Percentiles rank a stretch among this genome's conserved stretches.
These are phyloP conservation scores for Valencia hispanica DNA, from an alignment of 2,797 vertebrate species.

Conservation along the genomic window DNA sequence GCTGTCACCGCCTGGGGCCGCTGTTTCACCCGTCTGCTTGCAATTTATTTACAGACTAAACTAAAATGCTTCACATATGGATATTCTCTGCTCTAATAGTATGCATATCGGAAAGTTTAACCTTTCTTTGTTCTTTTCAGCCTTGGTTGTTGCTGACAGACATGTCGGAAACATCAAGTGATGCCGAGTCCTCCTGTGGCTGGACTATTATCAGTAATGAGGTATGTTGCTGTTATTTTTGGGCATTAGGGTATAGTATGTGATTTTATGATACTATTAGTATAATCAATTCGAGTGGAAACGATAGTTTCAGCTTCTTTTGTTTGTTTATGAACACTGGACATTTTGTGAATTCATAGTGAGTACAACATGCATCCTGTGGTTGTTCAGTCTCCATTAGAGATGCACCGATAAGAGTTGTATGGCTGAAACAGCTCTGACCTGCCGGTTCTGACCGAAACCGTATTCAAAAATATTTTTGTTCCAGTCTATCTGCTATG, in stretches of 20 bases:
- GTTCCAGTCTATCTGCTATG: neutral
- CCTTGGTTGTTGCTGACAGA: slow-evolving; percentile 26
- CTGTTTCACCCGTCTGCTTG: slow-evolving; percentile 7
- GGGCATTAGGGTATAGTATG: no score
- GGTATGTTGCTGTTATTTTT: slow-evolving; percentile 74
- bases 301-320: no score
- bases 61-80: neutral
- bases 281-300: no score
- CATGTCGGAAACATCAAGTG: slow-evolving; percentile 94
- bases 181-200: slow-evolving; percentile 94
- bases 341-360: no score
- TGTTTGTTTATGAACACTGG: no score
- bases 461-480: neutral
- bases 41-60: neutral
- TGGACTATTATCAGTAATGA: slow-evolving; percentile 98
- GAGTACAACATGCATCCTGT: neutral
- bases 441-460: neutral
- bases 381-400: neutral
- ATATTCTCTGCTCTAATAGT: neutral
- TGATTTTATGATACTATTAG: no score
- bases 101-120: neutral
- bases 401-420: neutral
- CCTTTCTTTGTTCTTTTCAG: slow-evolving; percentile 23
- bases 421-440: neutral
- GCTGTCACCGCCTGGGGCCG: neutral